These are phyloP conservation scores for Nettapus auritus DNA, from an alignment of 2,113 vertebrate genomes.

Conservation along the genomic window DNA sequence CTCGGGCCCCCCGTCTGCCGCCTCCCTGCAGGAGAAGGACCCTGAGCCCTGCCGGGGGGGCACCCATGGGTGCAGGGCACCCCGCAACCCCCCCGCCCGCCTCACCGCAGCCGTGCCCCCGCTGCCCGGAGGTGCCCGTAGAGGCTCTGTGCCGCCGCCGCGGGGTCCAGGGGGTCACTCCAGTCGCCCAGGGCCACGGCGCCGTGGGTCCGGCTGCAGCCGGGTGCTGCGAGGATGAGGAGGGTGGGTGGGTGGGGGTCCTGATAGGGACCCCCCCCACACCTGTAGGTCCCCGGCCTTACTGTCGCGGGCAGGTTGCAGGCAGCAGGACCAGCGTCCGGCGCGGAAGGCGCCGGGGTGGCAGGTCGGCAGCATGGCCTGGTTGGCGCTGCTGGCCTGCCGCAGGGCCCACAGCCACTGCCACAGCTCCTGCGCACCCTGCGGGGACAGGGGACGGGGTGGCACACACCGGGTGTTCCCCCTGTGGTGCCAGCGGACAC, in stretches of 20 bases:
- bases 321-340: constrained; percentile 90
- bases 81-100: neutral
- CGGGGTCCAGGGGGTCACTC: constrained; percentile 88
- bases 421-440: constrained; percentile 92
- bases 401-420: constrained; percentile 92
- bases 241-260: neutral
- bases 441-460: neutral
- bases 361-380: constrained; percentile 82
- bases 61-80: neutral
- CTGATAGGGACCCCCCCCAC: neutral
- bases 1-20: accelerated
- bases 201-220: constrained; percentile 90
- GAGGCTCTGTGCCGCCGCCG: constrained; percentile 86
- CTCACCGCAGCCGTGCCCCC: constrained; percentile 59
- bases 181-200: constrained; percentile 88
- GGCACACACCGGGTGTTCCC: neutral
- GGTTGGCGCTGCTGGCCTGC: constrained; percentile 86
- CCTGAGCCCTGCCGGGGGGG: neutral
- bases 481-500: neutral
- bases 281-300: neutral
- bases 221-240: constrained; percentile 69
- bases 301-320: constrained; percentile 81
- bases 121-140: constrained; percentile 86
- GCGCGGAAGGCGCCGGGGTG: constrained; percentile 86
- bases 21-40: neutral